Evolutionary conservation across 2,797 vertebrate species (phyloP), one percentile per base, ranked within the genome.

Genomic region (Melanotaenia trifasciata): DNA sequence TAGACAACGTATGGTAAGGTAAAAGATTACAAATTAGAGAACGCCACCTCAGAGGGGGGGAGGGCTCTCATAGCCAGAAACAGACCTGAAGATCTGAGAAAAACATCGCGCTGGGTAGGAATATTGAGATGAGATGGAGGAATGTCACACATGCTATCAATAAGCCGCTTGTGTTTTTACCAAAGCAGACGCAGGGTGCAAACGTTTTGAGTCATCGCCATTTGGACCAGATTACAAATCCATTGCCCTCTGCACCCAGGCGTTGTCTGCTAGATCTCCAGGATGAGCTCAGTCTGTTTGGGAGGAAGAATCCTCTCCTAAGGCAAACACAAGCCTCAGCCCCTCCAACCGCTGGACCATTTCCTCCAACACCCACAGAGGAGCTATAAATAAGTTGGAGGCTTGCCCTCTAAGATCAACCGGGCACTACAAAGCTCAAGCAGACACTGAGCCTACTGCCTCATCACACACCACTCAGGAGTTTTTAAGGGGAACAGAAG

Each of bases 101-200:
- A 47, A 72, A 81, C 74, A 62, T 72, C 51, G 57, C 56, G 62
- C 61, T 54, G 69, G 78, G 81, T 69, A 59, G 81, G 79, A 81
- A 72, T 77, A 84, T 85, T 91, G 79, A 73, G 89, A 92, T 77
- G 85, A 74, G 86, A 85, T 78, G 75, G 84, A 85, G 91, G 93
- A 93, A 94, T 94, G 90, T 94, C 90, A 90, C 93, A 94, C 91
- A 82, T 90, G 87, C 90, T 74, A 83, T 93, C 91, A 93, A 93
- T 86, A 88, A 91, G 81, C 82, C 60, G 80, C 69, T 84, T 89
- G 83, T 86, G 77, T 92, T 89, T 93, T 91, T 88, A 93, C 88
- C 83, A 83, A 90, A 88, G 85, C 18, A 26, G 85, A 67, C 84
- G 76, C 82, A 71, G 82, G 50, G 68, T 66, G 81, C 89, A 90